Evolutionary conservation across 1,140 invertebrate species (phyloP).

Genomic region (Oryctes rhinoceros): DNA sequence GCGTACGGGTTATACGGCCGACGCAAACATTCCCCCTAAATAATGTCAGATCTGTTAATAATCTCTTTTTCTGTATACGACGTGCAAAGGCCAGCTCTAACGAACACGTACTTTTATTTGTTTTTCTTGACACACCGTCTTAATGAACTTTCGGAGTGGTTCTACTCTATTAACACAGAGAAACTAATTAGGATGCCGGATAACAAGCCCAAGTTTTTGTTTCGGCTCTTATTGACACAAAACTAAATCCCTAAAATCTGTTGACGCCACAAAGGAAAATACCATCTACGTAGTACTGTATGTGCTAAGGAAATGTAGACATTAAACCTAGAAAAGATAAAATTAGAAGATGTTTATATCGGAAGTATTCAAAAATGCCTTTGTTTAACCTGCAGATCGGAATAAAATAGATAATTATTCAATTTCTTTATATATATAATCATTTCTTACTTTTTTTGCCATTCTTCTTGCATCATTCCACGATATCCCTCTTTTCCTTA

Average conservation of each 20-base stretch:
- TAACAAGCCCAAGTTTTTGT: slow-evolving; percentile 14
- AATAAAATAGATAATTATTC: too few species aligned
- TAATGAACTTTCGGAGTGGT: neutral
- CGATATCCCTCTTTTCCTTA: too few species aligned
- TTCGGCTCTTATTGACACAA: slow-evolving; percentile 9
- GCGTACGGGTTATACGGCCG: neutral
- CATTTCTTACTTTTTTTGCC: too few species aligned
- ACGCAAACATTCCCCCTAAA: neutral
- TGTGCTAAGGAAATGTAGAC: neutral
- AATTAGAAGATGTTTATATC: too few species aligned
- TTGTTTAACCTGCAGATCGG: too few species aligned
- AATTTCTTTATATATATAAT: too few species aligned
- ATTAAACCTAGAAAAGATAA: too few species aligned
- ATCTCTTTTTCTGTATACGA: neutral
- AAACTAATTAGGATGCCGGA: slow-evolving; percentile 14
- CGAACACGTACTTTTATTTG: neutral
- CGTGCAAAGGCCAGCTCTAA: neutral
- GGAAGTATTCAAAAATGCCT: too few species aligned
- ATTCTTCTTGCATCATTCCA: too few species aligned
- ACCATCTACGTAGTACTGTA: neutral
- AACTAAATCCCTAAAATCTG: slow-evolving; percentile 18
- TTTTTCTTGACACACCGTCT: slow-evolving; percentile 17
- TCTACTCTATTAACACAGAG: slow-evolving; percentile 18
- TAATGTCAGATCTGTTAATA: slow-evolving; percentile 1
- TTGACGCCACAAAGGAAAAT: slow-evolving; percentile 2